These are phyloP conservation scores for fruit fly (Drosophila melanogaster) DNA, from an alignment of 1,140 invertebrate species.

Conservation along the genomic window DNA sequence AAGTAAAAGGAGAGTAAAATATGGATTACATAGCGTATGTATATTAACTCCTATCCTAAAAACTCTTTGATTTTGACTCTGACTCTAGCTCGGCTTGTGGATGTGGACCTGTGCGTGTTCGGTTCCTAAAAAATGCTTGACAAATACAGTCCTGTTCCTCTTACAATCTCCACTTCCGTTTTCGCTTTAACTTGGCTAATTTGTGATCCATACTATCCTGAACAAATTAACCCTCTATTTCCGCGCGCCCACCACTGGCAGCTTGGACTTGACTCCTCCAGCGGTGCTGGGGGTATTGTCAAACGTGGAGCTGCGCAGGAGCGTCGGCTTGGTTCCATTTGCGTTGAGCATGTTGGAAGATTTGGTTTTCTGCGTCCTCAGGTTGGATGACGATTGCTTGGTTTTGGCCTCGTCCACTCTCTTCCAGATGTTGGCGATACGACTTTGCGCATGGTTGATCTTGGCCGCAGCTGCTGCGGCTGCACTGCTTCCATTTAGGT, in stretches of 20 bases:
- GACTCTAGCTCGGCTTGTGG: slow-evolving; percentile 26
- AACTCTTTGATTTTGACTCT: slow-evolving; percentile 60
- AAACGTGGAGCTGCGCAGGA: slow-evolving; percentile 90
- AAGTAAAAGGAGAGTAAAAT: slow-evolving; percentile 45
- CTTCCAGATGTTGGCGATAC: slow-evolving; percentile 95
- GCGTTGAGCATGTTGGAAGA: slow-evolving; percentile 65
- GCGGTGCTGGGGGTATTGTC: slow-evolving; percentile 85
- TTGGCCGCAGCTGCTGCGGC: slow-evolving; percentile 63
- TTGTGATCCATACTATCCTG: slow-evolving; percentile 3
- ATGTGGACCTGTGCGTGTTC: slow-evolving; percentile 42
- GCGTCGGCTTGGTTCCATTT: slow-evolving; percentile 27
- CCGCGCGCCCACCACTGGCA: slow-evolving; percentile 52
- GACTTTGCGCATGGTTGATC: slow-evolving; percentile 90
- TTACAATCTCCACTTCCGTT: slow-evolving; percentile 6
- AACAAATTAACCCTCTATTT: slow-evolving; percentile 18
- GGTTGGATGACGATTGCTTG: slow-evolving; percentile 45
- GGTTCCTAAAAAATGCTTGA: slow-evolving; percentile 53
- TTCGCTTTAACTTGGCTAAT: not conserved
- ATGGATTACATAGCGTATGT: slow-evolving; percentile 41
- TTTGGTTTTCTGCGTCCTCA: slow-evolving; percentile 70
- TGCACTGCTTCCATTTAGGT: slow-evolving; percentile 80
- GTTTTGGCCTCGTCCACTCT: slow-evolving; percentile 89
- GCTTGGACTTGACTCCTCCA: slow-evolving; percentile 43
- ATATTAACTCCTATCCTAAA: slow-evolving; percentile 54
- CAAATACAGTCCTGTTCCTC: slow-evolving; percentile 37